Evolutionary conservation across 1,140 invertebrate genomes (phyloP).

Genomic region (Drosophila ficusphila): DNA sequence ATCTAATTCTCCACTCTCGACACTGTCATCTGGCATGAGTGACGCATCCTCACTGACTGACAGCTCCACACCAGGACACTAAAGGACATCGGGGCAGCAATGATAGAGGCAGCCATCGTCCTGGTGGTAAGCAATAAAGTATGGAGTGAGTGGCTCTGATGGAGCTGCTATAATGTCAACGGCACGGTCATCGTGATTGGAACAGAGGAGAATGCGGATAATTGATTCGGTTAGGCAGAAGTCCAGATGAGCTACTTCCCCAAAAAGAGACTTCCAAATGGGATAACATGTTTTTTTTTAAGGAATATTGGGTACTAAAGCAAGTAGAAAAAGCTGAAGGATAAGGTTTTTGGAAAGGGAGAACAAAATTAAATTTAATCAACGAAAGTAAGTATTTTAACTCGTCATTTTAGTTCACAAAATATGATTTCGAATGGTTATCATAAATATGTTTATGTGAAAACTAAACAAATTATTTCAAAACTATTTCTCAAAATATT

Average conservation of each 20-base stretch:
- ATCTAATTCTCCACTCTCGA: constrained; percentile 76
- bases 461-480: too few species aligned
- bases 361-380: too few species aligned
- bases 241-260: constrained; percentile 27
- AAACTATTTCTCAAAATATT: neutral
- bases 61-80: constrained; percentile 40
- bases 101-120: constrained; percentile 15
- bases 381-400: too few species aligned
- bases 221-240: constrained; percentile 40
- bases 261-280: constrained; percentile 10
- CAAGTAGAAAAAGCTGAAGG: too few species aligned
- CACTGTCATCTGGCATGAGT: constrained; percentile 67
- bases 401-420: too few species aligned
- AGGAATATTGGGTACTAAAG: too few species aligned
- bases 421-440: too few species aligned
- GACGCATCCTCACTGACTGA: constrained; percentile 68
- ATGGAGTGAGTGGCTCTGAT: constrained; percentile 43
- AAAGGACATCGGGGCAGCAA: constrained; percentile 3
- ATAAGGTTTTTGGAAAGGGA: too few species aligned
- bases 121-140: constrained; percentile 35
- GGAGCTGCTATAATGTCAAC: constrained; percentile 61
- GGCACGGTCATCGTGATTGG: constrained; percentile 21
- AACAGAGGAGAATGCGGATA: constrained; percentile 3
- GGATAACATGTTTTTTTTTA: neutral
- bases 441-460: too few species aligned